Base-by-base conservation (phyloP, 2,113 vertebrate genomes). In the Microcebus ravelobensis region DNA sequence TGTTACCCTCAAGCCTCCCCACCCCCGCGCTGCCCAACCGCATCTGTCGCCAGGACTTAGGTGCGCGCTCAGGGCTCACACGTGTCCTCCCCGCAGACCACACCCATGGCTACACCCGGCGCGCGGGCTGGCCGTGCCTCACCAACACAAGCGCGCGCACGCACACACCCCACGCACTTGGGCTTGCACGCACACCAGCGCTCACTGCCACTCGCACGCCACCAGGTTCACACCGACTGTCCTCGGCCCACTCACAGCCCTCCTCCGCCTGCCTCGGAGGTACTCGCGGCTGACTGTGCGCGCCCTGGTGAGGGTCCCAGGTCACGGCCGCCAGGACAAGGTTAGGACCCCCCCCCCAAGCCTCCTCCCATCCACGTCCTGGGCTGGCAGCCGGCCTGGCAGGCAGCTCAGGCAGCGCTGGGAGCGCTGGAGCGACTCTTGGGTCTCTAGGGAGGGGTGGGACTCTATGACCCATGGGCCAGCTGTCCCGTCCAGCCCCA, bases 211-310 rank as follows among this genome's bases (percentile, higher is more conserved):
- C 27, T 15, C 1, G 5, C 96, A 97, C 98, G 98, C 98, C 97
- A 96, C 98, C 99, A 98, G 98, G 84, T 61, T 65, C 80, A 45
- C 73, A 8, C 21, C 0, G 50, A 11, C 86, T 39, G 73, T 50
- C 27, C 68, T 1, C 0, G 25, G 2, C 13, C 59, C 31, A 31
- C n/a, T 57, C 48, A 11, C 21, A 55, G 65, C 79, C 68, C 50
- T 59, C 50, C 14, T 57, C 9, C 0, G 90, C 98, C 98, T 29
- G 98, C 98, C 98, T 98, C 98, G 2, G 98, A 99, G 97, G 99
- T 98, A 73, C 97, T 90, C 42, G 7, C 5, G 0, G 4, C 57
- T 98, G 50, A 98, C 98, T 25, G 97, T 98, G 85, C 98, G 98
- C 25, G 95, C 98, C 91, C 98, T 99, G 0, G 98, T 98, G 74